Evolutionary conservation across 2,797 vertebrate genomes (phyloP).

Genomic region (Meda fulgida): DNA sequence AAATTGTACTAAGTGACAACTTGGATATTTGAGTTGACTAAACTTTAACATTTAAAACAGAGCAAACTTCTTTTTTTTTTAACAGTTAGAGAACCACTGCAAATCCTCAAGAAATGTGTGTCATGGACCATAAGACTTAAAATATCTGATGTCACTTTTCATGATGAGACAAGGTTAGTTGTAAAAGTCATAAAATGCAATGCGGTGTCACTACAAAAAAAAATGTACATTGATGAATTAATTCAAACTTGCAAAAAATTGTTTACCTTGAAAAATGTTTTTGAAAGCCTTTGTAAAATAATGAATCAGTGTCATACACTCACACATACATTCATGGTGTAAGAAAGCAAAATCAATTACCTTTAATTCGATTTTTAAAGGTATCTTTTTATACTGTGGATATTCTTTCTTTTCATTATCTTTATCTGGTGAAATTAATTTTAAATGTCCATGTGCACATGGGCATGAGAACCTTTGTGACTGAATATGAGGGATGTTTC

Average conservation of each 20-base stretch:
- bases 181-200: background rate
- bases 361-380: background rate
- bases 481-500: slow-evolving; percentile 18
- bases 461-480: background rate
- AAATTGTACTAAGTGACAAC: no score
- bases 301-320: background rate
- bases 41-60: no score
- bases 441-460: background rate
- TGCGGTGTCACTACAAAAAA: background rate
- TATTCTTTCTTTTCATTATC: background rate
- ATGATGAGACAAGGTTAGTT: background rate
- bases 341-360: background rate
- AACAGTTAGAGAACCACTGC: no score
- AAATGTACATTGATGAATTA: background rate
- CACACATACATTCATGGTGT: background rate
- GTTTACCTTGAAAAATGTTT: background rate
- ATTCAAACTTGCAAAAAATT: background rate
- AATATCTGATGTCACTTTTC: background rate
- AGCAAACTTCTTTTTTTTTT: no score
- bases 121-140: background rate
- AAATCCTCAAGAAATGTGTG: background rate
- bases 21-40: no score
- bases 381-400: background rate
- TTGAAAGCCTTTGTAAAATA: background rate
- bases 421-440: slow-evolving; percentile 31